Conservation (phyloP, 2,113 vertebrate genomes). For the Neopipo cinnamomea region DNA sequence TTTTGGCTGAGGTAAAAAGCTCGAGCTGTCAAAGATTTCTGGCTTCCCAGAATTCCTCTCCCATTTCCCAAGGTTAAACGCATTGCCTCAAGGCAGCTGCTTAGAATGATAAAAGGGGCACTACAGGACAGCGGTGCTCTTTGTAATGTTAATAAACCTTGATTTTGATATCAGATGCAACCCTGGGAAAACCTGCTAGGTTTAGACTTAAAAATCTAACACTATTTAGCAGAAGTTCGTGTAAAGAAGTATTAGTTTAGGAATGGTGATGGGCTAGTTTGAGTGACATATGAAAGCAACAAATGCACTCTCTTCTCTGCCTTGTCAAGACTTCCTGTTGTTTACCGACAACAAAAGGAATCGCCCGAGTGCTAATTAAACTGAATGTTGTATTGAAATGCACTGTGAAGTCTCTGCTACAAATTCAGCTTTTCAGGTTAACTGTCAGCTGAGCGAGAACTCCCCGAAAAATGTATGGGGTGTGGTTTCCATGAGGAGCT, state of each 20-base stretch:
- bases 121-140: slow-evolving; percentile 77
- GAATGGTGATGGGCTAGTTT: slow-evolving; percentile 54
- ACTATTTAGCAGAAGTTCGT: slow-evolving; percentile 68
- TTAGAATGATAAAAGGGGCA: slow-evolving; percentile 80
- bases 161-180: slow-evolving; percentile 79
- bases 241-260: slow-evolving; percentile 67
- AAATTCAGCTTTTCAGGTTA: background rate
- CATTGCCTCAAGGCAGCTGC: slow-evolving; percentile 77
- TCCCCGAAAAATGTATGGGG: background rate
- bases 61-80: slow-evolving; percentile 84
- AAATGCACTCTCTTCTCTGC: background rate
- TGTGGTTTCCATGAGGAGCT: background rate
- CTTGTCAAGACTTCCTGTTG: slow-evolving; percentile 43
- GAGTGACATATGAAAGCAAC: slow-evolving; percentile 63
- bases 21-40: slow-evolving; percentile 69
- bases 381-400: background rate
- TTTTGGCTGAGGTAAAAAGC: slow-evolving; percentile 68
- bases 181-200: slow-evolving; percentile 76
- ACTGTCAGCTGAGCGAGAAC: background rate
- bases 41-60: slow-evolving; percentile 74
- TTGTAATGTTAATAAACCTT: slow-evolving; percentile 85
- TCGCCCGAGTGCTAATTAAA: slow-evolving; percentile 64
- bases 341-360: slow-evolving; percentile 57
- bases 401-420: background rate
- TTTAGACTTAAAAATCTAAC: slow-evolving; percentile 67